These are phyloP conservation scores for Pyrocephalus nanus DNA, from an alignment of 2,797 vertebrate species.

Conservation along the genomic window DNA sequence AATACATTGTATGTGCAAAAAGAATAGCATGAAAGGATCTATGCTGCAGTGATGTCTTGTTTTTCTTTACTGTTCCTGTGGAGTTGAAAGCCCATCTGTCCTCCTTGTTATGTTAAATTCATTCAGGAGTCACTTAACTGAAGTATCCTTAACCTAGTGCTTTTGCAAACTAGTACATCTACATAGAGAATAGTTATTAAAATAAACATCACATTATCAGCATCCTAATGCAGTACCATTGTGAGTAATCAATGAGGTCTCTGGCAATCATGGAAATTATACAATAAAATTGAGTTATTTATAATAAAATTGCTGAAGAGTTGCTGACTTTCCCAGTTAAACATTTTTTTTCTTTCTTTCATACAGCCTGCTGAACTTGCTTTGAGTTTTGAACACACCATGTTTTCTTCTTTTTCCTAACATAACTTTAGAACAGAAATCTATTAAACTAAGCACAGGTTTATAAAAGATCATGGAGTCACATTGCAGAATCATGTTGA, in stretches of 20 bases:
- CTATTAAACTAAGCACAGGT: neutral
- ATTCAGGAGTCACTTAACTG: slow-evolving; percentile 52
- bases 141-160: slow-evolving; percentile 56
- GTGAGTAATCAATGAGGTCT: slow-evolving; percentile 50
- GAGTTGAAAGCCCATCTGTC: slow-evolving; percentile 42
- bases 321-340: neutral
- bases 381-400: neutral
- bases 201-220: slow-evolving; percentile 47
- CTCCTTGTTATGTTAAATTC: slow-evolving; percentile 41
- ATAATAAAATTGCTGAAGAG: neutral
- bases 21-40: neutral
- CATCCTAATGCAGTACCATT: slow-evolving; percentile 30
- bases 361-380: neutral
- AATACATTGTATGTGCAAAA: slow-evolving; percentile 13
- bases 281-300: slow-evolving; percentile 7
- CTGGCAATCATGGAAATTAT: slow-evolving; percentile 42
- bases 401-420: slow-evolving; percentile 2
- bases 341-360: neutral
- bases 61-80: slow-evolving; percentile 21
- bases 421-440: neutral
- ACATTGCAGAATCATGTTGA: neutral
- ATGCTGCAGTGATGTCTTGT: neutral
- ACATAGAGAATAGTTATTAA: slow-evolving; percentile 44
- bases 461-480: neutral
- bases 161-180: slow-evolving; percentile 26